Evolutionary conservation across 2,113 vertebrate genomes (phyloP), one percentile per base, ranked within the genome.

Genomic region (Columba janthina): DNA sequence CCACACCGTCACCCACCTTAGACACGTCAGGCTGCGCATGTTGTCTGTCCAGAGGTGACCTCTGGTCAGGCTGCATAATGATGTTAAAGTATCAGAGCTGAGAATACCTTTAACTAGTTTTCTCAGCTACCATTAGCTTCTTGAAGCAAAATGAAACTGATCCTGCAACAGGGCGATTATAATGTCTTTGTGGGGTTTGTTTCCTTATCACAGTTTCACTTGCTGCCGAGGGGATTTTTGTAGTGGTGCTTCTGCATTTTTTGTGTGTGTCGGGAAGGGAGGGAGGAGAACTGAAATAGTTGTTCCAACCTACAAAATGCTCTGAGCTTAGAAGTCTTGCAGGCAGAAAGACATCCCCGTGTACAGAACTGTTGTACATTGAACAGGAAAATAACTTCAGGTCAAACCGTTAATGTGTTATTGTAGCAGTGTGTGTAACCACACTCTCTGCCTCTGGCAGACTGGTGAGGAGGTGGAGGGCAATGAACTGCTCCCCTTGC

Each of bases 91-190:
- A 28, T 44, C 57, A 61, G 73, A 92, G 34, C 57, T 81, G 69
- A 62, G 69, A 90, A 71, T 62, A 73, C 42, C 22, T 93, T 44
- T 58, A 42, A 74, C 20, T 67, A 16, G 14, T 87, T 67, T 89
- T 85, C 29, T 72, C 48, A 78, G 24, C 24, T 19, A 10, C 34
- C 11, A 6, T 18, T 77, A 75, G 40, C 34, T 89, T 90, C 4
- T 0, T 80, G 57, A 71, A 90, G 29, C 73, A 87, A 77, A 92
- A 56, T 51, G 4, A 36, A 81, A 36, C 62, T 53, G 15, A 64
- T 22, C 38, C 44, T 75, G 4, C 5, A 7, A 12, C 5, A 65
- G 26, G 58, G 24, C 0, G 0, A 46, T 69, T 19, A 3, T 72
- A 64, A 61, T 1, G 2, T 64, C 34, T 71, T 36, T 18, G 11